Base-by-base conservation (phyloP, 2,888 invertebrate genomes). In the Amblyjoppa fuscipennis region DNA sequence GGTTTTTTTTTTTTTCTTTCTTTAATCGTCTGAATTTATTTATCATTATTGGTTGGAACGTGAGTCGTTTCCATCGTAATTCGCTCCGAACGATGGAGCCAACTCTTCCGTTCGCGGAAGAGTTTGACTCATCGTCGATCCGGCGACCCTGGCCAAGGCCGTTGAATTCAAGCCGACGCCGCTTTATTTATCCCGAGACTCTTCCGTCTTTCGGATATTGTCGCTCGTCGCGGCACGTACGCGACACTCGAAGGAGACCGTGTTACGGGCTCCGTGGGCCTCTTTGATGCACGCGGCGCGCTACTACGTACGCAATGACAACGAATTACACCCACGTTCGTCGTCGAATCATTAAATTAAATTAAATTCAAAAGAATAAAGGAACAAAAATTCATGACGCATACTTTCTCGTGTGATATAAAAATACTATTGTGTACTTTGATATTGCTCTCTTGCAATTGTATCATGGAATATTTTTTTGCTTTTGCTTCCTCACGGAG, bases 81-180 rank as follows among this genome's bases (percentile, higher is more conserved):
- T 16, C 13, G 13, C 59, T 25, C 20, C 31, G 3, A 25, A 0
- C 56, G 59, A 1, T 2, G 3, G 45, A 34, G 61, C 2, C 38
- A 2, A 38, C 38, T 61, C 16, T 16, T 31, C 61, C n/a, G 61
- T 6, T 34, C 34, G 16, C 61, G 61, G 61, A 61, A 61, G 61
- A 61, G 31, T 61, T 61, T 61, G 61, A 61, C 61, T 61, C 61
- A 61, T 34, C 61, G 61, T 61, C 61, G n/a, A 28, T 31, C 61
- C 61, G 61, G 16, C 61, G 61, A 61, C 61, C 61, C 61, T 61
- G 31, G 31, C 61, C 61, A 61, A 61, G 61, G 61, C 61, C 61
- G 61, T 61, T 61, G 61, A 61, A 61, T 61, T 61, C 61, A 5
- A 16, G 53, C 53, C 13, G 13, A 3, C 45, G 45, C 3, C 16